Conservation (phyloP, 2,888 invertebrate genomes). For the Hydrotaea cyrtoneurina region DNA sequence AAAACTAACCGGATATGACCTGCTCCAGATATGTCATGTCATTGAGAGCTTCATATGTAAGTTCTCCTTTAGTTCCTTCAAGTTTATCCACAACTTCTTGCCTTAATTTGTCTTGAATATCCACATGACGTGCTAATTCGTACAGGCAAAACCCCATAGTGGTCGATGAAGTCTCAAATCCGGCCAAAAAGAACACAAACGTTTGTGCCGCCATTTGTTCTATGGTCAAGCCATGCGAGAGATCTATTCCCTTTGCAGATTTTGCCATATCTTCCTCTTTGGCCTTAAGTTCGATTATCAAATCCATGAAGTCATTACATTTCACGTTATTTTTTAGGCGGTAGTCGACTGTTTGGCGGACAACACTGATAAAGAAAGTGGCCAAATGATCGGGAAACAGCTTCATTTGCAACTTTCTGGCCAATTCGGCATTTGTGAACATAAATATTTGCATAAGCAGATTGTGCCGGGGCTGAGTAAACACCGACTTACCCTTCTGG, state of each 20-base stretch:
- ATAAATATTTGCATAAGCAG: slow-evolving; percentile 68
- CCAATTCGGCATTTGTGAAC: slow-evolving; percentile 68
- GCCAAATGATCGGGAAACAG: slow-evolving; percentile 69
- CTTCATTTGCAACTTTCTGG: slow-evolving; percentile 70
- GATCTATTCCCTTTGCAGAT: slow-evolving; percentile 34
- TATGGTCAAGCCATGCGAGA: slow-evolving; percentile 72
- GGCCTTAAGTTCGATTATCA: slow-evolving; percentile 79
- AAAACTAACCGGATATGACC: slow-evolving; percentile 78
- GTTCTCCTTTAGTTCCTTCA: slow-evolving; percentile 75
- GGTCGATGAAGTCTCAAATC: slow-evolving; percentile 82
- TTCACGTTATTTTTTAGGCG: slow-evolving; percentile 76
- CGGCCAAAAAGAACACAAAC: slow-evolving; percentile 82
- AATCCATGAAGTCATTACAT: slow-evolving; percentile 82
- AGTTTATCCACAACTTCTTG: slow-evolving; percentile 79
- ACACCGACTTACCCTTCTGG: slow-evolving; percentile 69
- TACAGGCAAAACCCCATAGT: slow-evolving; percentile 81
- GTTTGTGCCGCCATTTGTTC: slow-evolving; percentile 82
- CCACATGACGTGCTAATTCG: slow-evolving; percentile 81
- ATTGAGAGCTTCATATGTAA: slow-evolving; percentile 81
- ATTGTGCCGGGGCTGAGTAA: slow-evolving; percentile 67
- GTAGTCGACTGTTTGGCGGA: slow-evolving; percentile 79
- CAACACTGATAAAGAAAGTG: slow-evolving; percentile 77
- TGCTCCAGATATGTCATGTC: slow-evolving; percentile 82
- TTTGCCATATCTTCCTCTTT: slow-evolving; percentile 23
- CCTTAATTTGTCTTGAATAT: slow-evolving; percentile 80